Evolutionary conservation across 2,113 vertebrate species (phyloP).

Genomic region (Meles meles): DNA sequence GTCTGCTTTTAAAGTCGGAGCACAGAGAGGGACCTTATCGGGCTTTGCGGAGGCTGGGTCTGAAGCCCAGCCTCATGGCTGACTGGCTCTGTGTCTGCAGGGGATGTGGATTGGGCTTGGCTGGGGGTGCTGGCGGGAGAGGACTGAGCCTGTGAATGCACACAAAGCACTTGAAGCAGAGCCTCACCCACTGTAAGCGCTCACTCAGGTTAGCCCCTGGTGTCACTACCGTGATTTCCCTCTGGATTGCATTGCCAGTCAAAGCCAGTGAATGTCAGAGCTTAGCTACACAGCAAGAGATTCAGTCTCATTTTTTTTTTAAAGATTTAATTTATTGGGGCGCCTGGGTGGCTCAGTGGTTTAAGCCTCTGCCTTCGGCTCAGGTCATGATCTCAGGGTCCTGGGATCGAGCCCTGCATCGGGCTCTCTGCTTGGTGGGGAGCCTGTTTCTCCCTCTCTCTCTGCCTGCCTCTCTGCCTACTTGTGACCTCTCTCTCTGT

Average conservation of each 20-base stretch:
- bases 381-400: too few relatives aligned
- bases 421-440: too few relatives aligned
- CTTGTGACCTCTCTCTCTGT: too few relatives aligned
- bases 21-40: accelerated
- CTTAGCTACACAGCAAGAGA: accelerated
- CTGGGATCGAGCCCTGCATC: too few relatives aligned
- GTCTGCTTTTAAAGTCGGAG: neutral
- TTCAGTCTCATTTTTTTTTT: too few relatives aligned
- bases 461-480: too few relatives aligned
- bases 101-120: accelerated
- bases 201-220: neutral
- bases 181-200: too few relatives aligned
- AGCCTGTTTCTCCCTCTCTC: too few relatives aligned
- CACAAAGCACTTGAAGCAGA: accelerated
- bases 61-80: neutral
- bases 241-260: neutral
- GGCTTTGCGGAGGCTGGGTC: neutral
- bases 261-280: neutral
- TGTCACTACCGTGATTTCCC: neutral
- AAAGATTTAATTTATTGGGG: too few relatives aligned
- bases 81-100: too few relatives aligned
- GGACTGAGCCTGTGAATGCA: accelerated
- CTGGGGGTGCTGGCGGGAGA: neutral
- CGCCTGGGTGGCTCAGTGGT: too few relatives aligned
- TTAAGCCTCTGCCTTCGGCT: too few relatives aligned